phyloP scores from a whole-genome alignment of 2,113 vertebrate genomes.

The Cariama cristata region DNA sequence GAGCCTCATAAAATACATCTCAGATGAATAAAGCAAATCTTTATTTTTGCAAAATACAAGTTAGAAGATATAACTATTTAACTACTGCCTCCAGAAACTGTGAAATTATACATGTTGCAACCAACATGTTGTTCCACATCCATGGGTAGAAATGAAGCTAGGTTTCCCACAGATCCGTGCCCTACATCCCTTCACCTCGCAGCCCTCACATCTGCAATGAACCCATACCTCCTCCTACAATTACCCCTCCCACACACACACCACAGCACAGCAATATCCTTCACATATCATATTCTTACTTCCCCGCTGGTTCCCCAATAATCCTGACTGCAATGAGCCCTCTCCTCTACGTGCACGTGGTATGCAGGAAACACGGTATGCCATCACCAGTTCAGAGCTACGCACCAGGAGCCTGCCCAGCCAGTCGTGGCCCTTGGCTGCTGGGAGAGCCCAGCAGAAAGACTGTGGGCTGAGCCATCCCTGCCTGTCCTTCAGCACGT shows the following conservation, averaged over 20 bases:
- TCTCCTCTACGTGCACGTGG: rapidly evolving
- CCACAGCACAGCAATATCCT: not conserved
- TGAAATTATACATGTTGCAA: not conserved
- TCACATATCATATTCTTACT: not conserved
- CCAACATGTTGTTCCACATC: not conserved
- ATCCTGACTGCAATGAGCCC: not conserved
- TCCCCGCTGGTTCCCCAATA: not conserved
- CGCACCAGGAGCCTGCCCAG: not conserved
- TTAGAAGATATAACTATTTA: not conserved
- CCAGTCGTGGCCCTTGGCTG: not conserved
- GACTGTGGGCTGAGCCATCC: not conserved
- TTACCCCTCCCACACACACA: not conserved
- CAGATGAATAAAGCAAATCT: not conserved
- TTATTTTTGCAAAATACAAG: conserved; percentile 13
- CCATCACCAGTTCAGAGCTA: not conserved
- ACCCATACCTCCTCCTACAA: not conserved
- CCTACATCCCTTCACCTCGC: not conserved
- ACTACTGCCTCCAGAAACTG: not conserved
- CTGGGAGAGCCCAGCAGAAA: not conserved
- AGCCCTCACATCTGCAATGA: not conserved
- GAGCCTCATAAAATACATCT: not conserved
- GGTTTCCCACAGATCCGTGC: not conserved
- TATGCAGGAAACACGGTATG: not conserved
- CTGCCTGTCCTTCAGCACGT: not conserved
- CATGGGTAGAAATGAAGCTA: not conserved